Evolutionary conservation across 2,888 invertebrate species (phyloP), one percentile per base, ranked within the genome.

Genomic region (Drosophila paranaensis): DNA sequence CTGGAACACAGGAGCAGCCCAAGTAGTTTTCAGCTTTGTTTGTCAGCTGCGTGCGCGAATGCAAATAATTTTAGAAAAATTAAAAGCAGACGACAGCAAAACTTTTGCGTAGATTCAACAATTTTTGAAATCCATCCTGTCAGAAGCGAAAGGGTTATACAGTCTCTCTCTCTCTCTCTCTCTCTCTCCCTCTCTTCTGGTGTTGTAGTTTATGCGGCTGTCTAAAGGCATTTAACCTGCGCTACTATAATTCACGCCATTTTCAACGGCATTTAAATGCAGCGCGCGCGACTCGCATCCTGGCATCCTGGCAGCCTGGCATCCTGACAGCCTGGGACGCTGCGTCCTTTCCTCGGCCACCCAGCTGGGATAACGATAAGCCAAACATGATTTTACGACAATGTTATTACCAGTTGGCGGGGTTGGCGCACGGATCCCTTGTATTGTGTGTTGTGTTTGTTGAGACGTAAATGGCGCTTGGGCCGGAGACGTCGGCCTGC

Each of bases 321-420:
- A 27, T 4, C 27, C 27, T 27, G 27, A 56, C 42, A 43, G 43
- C 62, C 77, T 45, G 77, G 60, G 62, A 35, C 63, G 53, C 46
- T 62, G 71, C 51, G 58, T 57, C 60, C 65, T 74, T 60, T 20
- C 45, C 65, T 45, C 43, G 35, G 70, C 70, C 61, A 65, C 73
- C 69, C 69, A 65, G 35, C 71, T 53, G 79, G 81, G 81, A 72
- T 87, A 77, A 79, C 88, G 88, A 90, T 90, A 87, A 89, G 89
- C 82, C 89, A 87, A 91, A 90, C 91, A 91, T 90, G 89, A 91
- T 91, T 92, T 91, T 89, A 92, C 89, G 88, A 91, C 91, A 91
- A 88, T 89, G 89, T 91, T 91, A 91, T 85, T 89, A 84, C 79
- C 87, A 82, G 77, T 79, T 73, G 69, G 60, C 74, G 69, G 60